A percentile compares a stretch with the other conserved stretches of the same genome.
These are phyloP conservation scores for Brachionus manjavacas DNA, from an alignment of 1,140 invertebrate species.

Conservation along the genomic window DNA sequence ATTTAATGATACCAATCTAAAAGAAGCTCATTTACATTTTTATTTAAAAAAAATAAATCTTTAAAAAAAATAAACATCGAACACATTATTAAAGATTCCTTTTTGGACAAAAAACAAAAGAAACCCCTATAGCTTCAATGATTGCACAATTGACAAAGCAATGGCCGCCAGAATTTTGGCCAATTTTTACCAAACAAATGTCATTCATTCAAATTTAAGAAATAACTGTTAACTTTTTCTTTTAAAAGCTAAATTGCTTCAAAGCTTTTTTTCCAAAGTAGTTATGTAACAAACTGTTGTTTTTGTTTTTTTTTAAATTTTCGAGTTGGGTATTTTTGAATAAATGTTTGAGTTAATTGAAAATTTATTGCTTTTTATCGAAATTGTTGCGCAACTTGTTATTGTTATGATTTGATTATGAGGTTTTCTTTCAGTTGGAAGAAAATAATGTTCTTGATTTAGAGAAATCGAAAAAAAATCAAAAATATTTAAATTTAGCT, in stretches of 20 bases:
- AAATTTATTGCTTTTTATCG: conserved; percentile 16
- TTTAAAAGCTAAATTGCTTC: not conserved
- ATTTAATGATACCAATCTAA: not conserved
- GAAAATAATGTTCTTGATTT: not conserved
- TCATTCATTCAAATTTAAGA: not conserved
- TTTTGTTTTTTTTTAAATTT: not conserved
- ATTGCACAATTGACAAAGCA: not conserved
- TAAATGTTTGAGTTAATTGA: conserved; percentile 15
- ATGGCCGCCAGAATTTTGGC: not conserved
- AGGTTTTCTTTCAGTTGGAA: not conserved
- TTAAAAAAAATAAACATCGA: not conserved
- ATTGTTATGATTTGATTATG: not conserved
- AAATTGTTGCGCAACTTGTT: conserved; percentile 19
- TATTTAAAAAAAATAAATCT: not conserved
- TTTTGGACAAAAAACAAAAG: not conserved
- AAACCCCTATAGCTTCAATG: not conserved
- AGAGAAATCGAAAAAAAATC: not conserved
- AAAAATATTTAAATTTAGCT: not conserved
- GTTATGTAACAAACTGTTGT: not conserved
- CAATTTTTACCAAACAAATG: not conserved
- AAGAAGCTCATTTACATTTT: not conserved
- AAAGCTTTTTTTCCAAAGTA: not conserved
- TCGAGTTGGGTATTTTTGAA: not conserved
- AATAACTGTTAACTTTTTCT: not conserved
- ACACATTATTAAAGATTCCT: not conserved